Evolutionary conservation across 2,888 invertebrate species (phyloP).

Genomic region (Parnassius mnemosyne): DNA sequence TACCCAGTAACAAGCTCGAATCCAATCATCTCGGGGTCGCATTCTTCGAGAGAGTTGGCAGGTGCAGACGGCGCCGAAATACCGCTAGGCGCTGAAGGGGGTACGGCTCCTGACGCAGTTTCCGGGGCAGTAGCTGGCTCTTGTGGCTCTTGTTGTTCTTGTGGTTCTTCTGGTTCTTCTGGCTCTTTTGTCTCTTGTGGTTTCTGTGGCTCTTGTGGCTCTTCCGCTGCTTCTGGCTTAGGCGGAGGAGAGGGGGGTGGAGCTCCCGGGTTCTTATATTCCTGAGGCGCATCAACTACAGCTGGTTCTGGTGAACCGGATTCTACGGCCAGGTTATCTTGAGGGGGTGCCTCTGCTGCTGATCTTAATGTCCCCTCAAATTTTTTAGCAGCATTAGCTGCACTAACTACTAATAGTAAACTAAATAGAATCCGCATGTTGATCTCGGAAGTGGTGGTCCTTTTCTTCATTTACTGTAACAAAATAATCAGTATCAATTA

Average conservation of each 20-base stretch:
- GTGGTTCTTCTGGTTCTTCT: conserved; percentile 39
- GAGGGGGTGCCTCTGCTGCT: conserved; percentile 73
- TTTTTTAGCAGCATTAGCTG: conserved; percentile 71
- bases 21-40: conserved; percentile 93
- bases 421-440: conserved; percentile 73
- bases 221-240: conserved; percentile 36
- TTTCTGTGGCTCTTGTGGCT: conserved; percentile 46
- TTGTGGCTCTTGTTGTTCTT: conserved; percentile 26
- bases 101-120: conserved; percentile 68
- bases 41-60: conserved; percentile 85
- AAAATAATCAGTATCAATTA: conserved; percentile 47
- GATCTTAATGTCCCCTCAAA: conserved; percentile 72
- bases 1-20: conserved; percentile 95
- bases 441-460: conserved; percentile 58
- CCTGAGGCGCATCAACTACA: conserved; percentile 68
- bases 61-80: conserved; percentile 77
- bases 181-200: conserved; percentile 45
- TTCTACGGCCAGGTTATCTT: conserved; percentile 73
- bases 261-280: conserved; percentile 68
- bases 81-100: conserved; percentile 74
- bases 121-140: conserved; percentile 60
- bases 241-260: conserved; percentile 63
- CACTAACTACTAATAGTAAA: conserved; percentile 68
- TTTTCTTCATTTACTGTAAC: conserved; percentile 77
- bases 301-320: conserved; percentile 69